These are phyloP conservation scores for Octodonta nipae DNA, from an alignment of 2,888 invertebrate species.

Conservation along the genomic window DNA sequence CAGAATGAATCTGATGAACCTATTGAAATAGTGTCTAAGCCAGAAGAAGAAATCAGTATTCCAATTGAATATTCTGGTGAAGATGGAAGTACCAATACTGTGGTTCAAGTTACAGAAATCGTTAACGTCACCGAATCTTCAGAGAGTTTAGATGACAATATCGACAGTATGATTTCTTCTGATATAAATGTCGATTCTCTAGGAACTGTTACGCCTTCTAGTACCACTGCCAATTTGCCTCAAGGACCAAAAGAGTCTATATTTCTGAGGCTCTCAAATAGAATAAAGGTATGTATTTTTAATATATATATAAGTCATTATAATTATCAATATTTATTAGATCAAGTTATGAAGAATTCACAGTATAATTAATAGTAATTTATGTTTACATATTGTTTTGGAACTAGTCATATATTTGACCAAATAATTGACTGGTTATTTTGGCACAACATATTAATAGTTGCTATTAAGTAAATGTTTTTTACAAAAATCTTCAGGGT, in stretches of 20 bases:
- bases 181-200: slow-evolving; percentile 42
- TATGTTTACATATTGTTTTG: neutral
- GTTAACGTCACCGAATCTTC: slow-evolving; percentile 12
- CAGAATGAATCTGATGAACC: slow-evolving; percentile 1
- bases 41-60: neutral
- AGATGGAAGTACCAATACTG: too few species aligned
- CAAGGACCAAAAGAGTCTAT: slow-evolving; percentile 77
- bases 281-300: slow-evolving; percentile 81
- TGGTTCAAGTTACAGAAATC: neutral
- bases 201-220: slow-evolving; percentile 24
- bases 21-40: neutral
- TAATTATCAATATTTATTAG: too few species aligned
- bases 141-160: slow-evolving; percentile 34
- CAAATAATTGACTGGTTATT: neutral
- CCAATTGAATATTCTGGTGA: too few species aligned
- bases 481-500: too few species aligned
- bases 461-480: too few species aligned
- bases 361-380: neutral
- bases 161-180: slow-evolving; percentile 40
- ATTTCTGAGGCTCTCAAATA: slow-evolving; percentile 87
- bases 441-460: too few species aligned
- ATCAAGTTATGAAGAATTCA: too few species aligned
- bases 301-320: too few species aligned
- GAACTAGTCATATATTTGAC: neutral
- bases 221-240: slow-evolving; percentile 20